These are phyloP conservation scores for Clupea harengus DNA, from an alignment of 2,113 vertebrate species.

Conservation along the genomic window DNA sequence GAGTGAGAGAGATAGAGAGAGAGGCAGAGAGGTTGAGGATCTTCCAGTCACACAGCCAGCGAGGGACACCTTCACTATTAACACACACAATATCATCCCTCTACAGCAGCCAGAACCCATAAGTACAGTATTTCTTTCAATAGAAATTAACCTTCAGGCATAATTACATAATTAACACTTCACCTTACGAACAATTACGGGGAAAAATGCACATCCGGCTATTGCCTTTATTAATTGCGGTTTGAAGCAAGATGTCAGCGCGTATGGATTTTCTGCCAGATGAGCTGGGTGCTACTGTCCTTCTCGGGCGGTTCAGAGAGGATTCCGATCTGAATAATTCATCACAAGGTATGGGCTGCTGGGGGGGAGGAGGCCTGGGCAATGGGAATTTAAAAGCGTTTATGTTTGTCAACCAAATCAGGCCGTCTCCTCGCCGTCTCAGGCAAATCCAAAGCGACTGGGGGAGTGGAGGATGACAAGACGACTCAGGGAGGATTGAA, in stretches of 20 bases:
- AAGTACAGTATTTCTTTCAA: slow-evolving; percentile 30
- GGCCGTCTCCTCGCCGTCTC: slow-evolving; percentile 52
- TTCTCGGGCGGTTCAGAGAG: slow-evolving; percentile 57
- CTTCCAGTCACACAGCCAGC: not conserved
- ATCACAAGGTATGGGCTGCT: slow-evolving; percentile 72
- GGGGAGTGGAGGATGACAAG: slow-evolving; percentile 52
- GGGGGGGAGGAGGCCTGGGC: slow-evolving; percentile 63
- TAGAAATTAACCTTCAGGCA: slow-evolving; percentile 55
- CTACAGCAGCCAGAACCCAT: slow-evolving; percentile 31
- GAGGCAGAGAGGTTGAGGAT: not conserved
- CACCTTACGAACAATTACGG: slow-evolving; percentile 66
- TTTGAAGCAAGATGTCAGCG: slow-evolving; percentile 73
- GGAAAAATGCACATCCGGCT: slow-evolving; percentile 63
- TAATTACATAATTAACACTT: slow-evolving; percentile 62
- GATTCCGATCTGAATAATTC: slow-evolving; percentile 75
- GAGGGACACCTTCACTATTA: slow-evolving; percentile 25
- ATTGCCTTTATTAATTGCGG: slow-evolving; percentile 71
- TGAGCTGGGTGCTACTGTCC: slow-evolving; percentile 68
- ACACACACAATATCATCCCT: not conserved
- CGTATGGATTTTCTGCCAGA: slow-evolving; percentile 77
- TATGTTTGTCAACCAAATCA: slow-evolving; percentile 74
- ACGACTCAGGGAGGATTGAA: slow-evolving; percentile 40
- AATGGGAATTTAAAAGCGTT: slow-evolving; percentile 71
- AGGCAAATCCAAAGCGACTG: slow-evolving; percentile 63
- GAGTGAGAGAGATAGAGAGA: not conserved